These are phyloP conservation scores for Esperia sulphurella DNA, from an alignment of 2,888 invertebrate species.

Conservation along the genomic window DNA sequence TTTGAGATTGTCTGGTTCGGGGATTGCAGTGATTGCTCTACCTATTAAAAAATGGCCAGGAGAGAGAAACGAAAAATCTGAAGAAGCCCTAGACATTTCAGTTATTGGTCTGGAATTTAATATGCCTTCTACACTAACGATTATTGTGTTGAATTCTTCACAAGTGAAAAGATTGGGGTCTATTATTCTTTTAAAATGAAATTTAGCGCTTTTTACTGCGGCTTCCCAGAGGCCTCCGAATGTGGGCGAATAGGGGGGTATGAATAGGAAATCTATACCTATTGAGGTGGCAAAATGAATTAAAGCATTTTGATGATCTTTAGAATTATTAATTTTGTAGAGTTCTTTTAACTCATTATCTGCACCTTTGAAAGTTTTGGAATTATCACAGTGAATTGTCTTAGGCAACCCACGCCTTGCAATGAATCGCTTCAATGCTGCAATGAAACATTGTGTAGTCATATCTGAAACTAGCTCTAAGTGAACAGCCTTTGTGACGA, in stretches of 20 bases:
- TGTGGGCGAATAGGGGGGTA: constrained; percentile 12
- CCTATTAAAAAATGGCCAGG: constrained; percentile 35
- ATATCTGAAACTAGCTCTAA: constrained; percentile 12
- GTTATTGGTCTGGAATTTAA: constrained; percentile 28
- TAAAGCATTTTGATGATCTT: not conserved
- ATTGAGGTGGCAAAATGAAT: not conserved
- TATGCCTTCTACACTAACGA: constrained; percentile 20
- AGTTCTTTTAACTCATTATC: not conserved
- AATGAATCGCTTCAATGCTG: constrained; percentile 10
- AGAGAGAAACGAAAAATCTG: constrained; percentile 23
- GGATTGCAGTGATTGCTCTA: constrained; percentile 10
- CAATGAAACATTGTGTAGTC: constrained; percentile 5
- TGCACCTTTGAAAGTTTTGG: constrained; percentile 4
- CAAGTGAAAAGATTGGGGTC: constrained; percentile 2
- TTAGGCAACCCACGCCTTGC: constrained; percentile 8
- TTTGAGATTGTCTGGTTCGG: not conserved
- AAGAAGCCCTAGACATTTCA: constrained; percentile 21
- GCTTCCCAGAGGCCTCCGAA: constrained; percentile 16
- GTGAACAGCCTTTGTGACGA: constrained; percentile 9
- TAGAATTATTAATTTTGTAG: not conserved
- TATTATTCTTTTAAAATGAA: constrained; percentile 9
- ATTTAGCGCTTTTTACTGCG: constrained; percentile 11
- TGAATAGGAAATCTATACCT: constrained; percentile 10
- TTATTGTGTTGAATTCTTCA: constrained; percentile 10
- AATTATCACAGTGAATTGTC: constrained; percentile 9